These are phyloP conservation scores for Onychomys torridus DNA, from an alignment of 2,797 vertebrate species.

Conservation along the genomic window DNA sequence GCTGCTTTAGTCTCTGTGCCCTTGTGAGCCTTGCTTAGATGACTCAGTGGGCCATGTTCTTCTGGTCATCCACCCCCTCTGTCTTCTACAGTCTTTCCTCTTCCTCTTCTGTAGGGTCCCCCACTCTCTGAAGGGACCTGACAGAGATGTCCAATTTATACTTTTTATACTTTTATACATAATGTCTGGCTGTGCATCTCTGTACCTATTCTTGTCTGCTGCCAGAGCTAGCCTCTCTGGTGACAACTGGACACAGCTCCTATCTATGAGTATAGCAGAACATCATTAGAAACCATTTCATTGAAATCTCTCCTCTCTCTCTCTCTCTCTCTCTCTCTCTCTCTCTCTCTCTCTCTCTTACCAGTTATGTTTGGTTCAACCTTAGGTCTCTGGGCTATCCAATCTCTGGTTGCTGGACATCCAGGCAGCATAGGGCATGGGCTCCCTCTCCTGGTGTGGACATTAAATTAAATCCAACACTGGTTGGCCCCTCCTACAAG, in stretches of 20 bases:
- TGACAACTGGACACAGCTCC: background rate
- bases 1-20: too few species aligned
- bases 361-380: background rate
- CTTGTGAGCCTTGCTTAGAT: background rate
- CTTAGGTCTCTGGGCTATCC: background rate
- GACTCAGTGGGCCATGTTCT: background rate
- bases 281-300: background rate
- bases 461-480: background rate
- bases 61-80: background rate
- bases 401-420: background rate
- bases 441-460: background rate
- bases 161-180: background rate
- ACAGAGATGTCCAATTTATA: background rate
- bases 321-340: background rate
- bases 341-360: background rate
- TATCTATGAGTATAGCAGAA: background rate
- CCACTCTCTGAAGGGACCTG: background rate
- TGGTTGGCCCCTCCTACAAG: background rate
- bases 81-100: background rate
- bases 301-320: too few species aligned
- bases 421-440: background rate
- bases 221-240: background rate
- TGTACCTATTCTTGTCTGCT: background rate
- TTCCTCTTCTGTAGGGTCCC: background rate
- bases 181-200: background rate